Percentiles rank a stretch among this genome's conserved stretches.
Evolutionary conservation across 2,888 invertebrate genomes (phyloP).

Genomic region (Drosophila sordidula): DNA sequence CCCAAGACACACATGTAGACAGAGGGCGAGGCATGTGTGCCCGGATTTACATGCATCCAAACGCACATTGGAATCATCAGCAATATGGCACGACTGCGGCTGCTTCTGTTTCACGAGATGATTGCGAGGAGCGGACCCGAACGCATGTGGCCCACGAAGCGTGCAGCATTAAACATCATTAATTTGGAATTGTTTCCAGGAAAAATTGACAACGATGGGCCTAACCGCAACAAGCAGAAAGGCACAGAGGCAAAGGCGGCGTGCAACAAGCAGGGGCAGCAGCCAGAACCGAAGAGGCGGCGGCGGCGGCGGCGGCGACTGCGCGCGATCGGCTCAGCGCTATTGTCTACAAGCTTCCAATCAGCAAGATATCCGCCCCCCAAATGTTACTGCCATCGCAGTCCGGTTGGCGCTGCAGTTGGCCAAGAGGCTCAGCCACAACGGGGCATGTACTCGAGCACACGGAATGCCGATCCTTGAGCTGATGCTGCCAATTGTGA

Average conservation of each 20-base stretch:
- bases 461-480: slow-evolving; percentile 29
- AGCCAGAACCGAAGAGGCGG: slow-evolving; percentile 8
- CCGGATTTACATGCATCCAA: slow-evolving; percentile 34
- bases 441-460: not conserved
- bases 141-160: slow-evolving; percentile 63
- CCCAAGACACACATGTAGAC: not conserved
- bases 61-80: slow-evolving; percentile 51
- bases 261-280: not conserved
- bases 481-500: slow-evolving; percentile 45
- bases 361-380: slow-evolving; percentile 57
- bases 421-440: slow-evolving; percentile 2
- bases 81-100: slow-evolving; percentile 52
- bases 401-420: slow-evolving; percentile 2
- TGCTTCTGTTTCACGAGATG: slow-evolving; percentile 45
- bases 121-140: slow-evolving; percentile 24
- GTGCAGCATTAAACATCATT: slow-evolving; percentile 70
- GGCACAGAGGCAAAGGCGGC: not conserved
- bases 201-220: slow-evolving; percentile 65
- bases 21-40: slow-evolving; percentile 7
- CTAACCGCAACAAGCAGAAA: slow-evolving; percentile 45
- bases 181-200: slow-evolving; percentile 65
- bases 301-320: not conserved
- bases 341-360: slow-evolving; percentile 61
- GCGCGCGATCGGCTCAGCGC: slow-evolving; percentile 32
- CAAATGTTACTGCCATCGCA: slow-evolving; percentile 38